phyloP scores from a whole-genome alignment of 2,113 vertebrate genomes.

The Bombycilla garrulus region DNA sequence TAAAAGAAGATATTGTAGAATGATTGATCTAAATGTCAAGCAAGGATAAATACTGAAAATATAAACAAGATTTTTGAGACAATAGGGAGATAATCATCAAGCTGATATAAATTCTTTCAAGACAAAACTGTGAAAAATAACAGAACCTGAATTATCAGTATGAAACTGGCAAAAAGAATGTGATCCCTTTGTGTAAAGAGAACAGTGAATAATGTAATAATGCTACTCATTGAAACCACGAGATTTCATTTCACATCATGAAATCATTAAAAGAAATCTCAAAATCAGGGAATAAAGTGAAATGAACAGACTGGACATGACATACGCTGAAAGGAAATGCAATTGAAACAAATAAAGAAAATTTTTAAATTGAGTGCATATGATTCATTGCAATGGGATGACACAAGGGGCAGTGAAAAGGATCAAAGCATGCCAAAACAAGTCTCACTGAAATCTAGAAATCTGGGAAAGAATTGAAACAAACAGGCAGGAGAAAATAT shows the following conservation, averaged over 20 bases:
- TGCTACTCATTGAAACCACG: background rate
- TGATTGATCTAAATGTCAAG: background rate
- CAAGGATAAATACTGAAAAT: background rate
- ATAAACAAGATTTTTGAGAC: background rate
- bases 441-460: background rate
- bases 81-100: background rate
- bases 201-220: background rate
- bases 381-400: background rate
- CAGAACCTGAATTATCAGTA: background rate
- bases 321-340: background rate
- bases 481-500: background rate
- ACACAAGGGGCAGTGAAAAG: background rate
- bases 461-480: background rate
- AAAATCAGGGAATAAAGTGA: background rate
- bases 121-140: background rate
- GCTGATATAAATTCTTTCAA: background rate
- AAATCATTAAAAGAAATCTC: background rate
- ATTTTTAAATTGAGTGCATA: background rate
- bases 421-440: background rate
- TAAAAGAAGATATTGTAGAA: background rate
- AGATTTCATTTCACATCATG: background rate
- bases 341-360: background rate
- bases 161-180: background rate
- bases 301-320: background rate
- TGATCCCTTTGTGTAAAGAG: background rate